phyloP scores from a whole-genome alignment of 2,113 vertebrate genomes.

The Sprattus sprattus region DNA sequence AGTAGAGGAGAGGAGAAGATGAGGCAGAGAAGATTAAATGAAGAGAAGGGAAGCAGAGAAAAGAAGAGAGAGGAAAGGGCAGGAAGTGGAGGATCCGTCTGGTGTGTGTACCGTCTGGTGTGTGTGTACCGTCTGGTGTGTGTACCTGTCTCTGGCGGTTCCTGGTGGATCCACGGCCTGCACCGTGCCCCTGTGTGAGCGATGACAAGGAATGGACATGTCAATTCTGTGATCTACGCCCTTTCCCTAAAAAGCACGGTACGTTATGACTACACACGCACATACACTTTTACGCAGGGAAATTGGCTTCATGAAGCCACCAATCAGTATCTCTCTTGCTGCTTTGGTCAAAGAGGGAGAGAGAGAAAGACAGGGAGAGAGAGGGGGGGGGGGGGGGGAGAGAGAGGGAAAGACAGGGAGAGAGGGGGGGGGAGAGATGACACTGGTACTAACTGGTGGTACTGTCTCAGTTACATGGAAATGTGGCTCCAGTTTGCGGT shows the following conservation, averaged over 20 bases:
- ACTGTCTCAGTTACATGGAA: too few relatives aligned
- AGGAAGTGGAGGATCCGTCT: background rate
- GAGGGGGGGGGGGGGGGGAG: too few relatives aligned
- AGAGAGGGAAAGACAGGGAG: too few relatives aligned
- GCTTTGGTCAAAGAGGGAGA: too few relatives aligned
- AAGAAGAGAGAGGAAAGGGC: background rate
- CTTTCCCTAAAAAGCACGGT: background rate
- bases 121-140: background rate
- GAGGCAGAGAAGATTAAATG: background rate
- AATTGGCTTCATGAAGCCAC: too few relatives aligned
- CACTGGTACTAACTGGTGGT: too few relatives aligned
- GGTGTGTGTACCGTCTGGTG: slow-evolving; percentile 37
- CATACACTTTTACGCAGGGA: background rate
- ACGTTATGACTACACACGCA: background rate
- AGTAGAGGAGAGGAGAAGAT: background rate
- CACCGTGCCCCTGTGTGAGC: slow-evolving; percentile 14
- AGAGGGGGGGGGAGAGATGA: too few relatives aligned
- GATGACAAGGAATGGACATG: background rate
- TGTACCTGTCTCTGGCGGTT: slow-evolving; percentile 47
- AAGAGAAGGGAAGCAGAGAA: background rate
- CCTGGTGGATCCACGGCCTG: slow-evolving; percentile 29
- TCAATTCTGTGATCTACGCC: background rate
- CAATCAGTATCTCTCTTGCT: too few relatives aligned
- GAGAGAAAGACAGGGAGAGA: too few relatives aligned
- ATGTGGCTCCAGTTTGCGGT: too few relatives aligned